phyloP scores from a whole-genome alignment of 37 sponge, comb jelly and placozoan genomes.

The Sycon ciliatum region DNA sequence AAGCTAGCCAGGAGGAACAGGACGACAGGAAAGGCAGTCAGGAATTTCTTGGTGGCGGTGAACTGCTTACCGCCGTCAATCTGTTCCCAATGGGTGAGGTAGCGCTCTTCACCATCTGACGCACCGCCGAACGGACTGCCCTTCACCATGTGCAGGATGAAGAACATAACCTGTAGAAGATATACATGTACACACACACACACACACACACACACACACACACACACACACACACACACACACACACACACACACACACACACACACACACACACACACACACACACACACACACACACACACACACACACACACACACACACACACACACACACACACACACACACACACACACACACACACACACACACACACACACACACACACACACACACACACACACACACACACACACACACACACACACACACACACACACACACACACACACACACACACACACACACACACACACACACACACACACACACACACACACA shows the following conservation, averaged over 20 bases:
- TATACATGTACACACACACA: neutral
- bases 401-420: too few relatives aligned
- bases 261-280: conserved; percentile 1
- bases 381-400: too few relatives aligned
- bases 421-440: too few relatives aligned
- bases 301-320: too few relatives aligned
- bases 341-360: too few relatives aligned
- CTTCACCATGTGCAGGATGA: conserved; percentile 59
- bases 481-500: too few relatives aligned
- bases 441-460: too few relatives aligned
- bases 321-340: too few relatives aligned
- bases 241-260: conserved; percentile 5
- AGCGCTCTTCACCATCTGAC: neutral
- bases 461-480: too few relatives aligned
- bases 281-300: neutral
- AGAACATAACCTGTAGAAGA: conserved; percentile 46
- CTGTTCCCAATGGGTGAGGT: conserved; percentile 91
- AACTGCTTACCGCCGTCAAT: conserved; percentile 79
- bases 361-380: too few relatives aligned
- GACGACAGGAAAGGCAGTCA: neutral
- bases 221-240: conserved; percentile 1
- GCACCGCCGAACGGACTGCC: conserved; percentile 14
- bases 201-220: neutral
- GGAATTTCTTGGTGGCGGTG: neutral
- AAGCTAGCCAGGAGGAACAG: neutral